Evolutionary conservation across 2,888 invertebrate species (phyloP).

Genomic region (Drosophila mettleri): DNA sequence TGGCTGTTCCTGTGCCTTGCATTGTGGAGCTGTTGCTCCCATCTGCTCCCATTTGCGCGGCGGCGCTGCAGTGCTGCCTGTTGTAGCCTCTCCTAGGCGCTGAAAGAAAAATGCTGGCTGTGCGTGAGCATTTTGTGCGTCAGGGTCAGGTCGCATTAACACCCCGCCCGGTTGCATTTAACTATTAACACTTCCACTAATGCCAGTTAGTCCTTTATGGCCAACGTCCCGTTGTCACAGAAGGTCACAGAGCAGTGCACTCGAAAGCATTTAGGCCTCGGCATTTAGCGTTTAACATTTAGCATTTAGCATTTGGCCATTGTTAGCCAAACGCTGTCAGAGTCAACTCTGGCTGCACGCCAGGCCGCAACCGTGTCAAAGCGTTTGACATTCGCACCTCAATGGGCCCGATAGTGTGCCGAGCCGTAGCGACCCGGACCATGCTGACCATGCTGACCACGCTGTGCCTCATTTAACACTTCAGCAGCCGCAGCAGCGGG

Average conservation of each 20-base stretch:
- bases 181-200: constrained; percentile 73
- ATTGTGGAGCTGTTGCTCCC: constrained; percentile 32
- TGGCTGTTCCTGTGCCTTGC: constrained; percentile 39
- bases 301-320: constrained; percentile 40
- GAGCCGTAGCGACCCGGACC: neutral
- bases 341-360: constrained; percentile 66
- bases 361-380: constrained; percentile 66
- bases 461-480: constrained; percentile 81
- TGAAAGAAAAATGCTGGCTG: neutral
- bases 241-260: constrained; percentile 35
- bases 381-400: constrained; percentile 40
- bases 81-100: constrained; percentile 13
- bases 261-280: constrained; percentile 61
- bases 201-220: constrained; percentile 63
- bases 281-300: constrained; percentile 53
- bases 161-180: constrained; percentile 69
- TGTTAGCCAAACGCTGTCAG: constrained; percentile 21
- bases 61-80: neutral
- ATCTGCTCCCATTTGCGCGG: neutral
- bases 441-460: constrained; percentile 13
- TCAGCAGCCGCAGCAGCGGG: constrained; percentile 63
- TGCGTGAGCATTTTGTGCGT: neutral
- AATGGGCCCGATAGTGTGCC: neutral
- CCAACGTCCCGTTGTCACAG: constrained; percentile 52
- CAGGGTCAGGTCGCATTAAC: constrained; percentile 56